These are phyloP conservation scores for Holothuria scabra DNA, from an alignment of 53 echinoderm and acorn worm genomes.

Conservation along the genomic window DNA sequence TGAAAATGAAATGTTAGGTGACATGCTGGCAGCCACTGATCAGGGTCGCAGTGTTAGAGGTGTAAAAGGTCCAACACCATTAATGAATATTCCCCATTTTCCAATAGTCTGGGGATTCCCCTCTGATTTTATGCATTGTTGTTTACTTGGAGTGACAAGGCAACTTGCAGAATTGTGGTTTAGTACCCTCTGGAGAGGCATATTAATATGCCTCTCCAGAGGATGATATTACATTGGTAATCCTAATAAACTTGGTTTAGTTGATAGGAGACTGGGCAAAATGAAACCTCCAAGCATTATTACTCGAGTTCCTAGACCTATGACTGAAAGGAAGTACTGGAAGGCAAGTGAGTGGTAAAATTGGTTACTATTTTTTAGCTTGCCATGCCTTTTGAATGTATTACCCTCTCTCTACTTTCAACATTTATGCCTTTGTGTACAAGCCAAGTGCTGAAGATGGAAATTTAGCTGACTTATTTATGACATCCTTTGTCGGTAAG, in stretches of 20 bases:
- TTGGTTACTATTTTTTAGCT: constrained; percentile 28
- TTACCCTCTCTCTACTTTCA: constrained; percentile 38
- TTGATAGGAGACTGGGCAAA: not conserved
- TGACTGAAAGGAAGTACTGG: constrained; percentile 45
- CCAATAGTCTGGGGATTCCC: constrained; percentile 45
- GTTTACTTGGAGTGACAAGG: constrained; percentile 41
- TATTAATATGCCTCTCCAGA: no score
- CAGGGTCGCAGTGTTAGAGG: constrained; percentile 53
- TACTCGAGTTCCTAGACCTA: constrained; percentile 3
- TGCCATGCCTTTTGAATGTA: constrained; percentile 59
- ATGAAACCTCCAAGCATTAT: constrained; percentile 11
- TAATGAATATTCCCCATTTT: constrained; percentile 58
- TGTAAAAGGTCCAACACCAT: constrained; percentile 65
- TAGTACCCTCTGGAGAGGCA: constrained; percentile 6
- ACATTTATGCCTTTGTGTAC: constrained; percentile 50
- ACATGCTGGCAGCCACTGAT: constrained; percentile 49
- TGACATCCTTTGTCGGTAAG: constrained; percentile 54
- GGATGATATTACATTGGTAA: constrained; percentile 43
- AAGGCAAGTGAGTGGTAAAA: constrained; percentile 56
- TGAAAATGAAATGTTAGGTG: constrained; percentile 57
- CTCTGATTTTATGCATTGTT: constrained; percentile 58
- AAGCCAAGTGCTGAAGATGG: constrained; percentile 47
- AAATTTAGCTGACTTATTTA: constrained; percentile 39
- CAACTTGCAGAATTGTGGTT: constrained; percentile 57
- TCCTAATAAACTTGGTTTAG: not conserved